Evolutionary conservation across 2,797 vertebrate species (phyloP).

Genomic region (Malurus leucopterus): DNA sequence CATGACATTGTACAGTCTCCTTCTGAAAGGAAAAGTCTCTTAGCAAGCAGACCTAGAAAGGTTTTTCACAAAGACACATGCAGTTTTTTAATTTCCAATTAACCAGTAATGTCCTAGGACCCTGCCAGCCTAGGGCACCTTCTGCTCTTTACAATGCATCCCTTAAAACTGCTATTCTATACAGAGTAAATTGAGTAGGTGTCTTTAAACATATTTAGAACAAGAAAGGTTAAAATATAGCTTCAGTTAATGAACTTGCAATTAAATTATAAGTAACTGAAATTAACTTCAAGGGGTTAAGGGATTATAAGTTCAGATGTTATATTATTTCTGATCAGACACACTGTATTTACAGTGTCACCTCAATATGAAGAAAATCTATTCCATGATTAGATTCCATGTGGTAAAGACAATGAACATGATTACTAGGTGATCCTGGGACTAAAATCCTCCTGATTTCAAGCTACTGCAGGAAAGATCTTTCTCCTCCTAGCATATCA

Average conservation of each 20-base stretch:
- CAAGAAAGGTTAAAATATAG: not conserved
- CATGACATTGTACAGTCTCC: fast-evolving
- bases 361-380: not conserved
- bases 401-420: not conserved
- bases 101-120: not conserved
- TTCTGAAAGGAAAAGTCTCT: not conserved
- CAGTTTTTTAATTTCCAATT: not conserved
- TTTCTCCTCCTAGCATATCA: not conserved
- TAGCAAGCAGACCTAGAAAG: not conserved
- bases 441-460: not conserved
- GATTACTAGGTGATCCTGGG: not conserved
- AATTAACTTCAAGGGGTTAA: not conserved
- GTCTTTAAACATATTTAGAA: not conserved
- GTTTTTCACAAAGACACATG: not conserved
- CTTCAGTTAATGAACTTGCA: not conserved
- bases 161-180: not conserved
- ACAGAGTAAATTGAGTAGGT: not conserved
- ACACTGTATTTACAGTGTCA: not conserved
- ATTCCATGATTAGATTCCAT: not conserved
- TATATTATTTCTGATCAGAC: not conserved
- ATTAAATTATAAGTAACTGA: not conserved
- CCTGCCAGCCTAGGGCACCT: not conserved
- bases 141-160: not conserved
- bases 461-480: not conserved
- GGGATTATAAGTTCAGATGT: not conserved